Conservation (phyloP, 1,140 invertebrate genomes). For the Brachionus paranguensis region DNA sequence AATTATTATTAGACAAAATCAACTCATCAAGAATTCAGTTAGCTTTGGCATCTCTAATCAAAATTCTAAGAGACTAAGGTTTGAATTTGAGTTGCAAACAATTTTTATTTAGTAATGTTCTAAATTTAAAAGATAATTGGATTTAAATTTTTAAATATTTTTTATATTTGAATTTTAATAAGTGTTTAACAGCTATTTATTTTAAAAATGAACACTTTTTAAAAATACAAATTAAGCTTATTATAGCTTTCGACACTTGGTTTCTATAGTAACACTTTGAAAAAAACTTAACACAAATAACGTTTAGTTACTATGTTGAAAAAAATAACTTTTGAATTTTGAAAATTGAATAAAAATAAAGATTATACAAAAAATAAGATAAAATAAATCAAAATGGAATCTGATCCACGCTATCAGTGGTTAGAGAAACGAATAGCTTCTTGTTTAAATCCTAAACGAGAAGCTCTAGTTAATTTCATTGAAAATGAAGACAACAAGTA, state of each 20-base stretch:
- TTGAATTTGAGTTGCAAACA: too few relatives aligned
- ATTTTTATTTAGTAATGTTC: too few relatives aligned
- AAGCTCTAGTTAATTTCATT: constrained; percentile 53
- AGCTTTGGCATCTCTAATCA: too few relatives aligned
- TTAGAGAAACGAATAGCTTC: constrained; percentile 52
- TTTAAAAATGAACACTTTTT: background rate
- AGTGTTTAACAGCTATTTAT: background rate
- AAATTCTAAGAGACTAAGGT: too few relatives aligned
- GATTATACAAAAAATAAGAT: background rate
- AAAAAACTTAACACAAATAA: constrained; percentile 3
- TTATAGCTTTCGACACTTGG: background rate
- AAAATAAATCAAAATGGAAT: constrained; percentile 34
- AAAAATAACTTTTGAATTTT: background rate
- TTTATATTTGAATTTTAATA: background rate
- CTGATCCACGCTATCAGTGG: constrained; percentile 53
- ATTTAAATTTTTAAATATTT: background rate
- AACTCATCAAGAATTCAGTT: too few relatives aligned
- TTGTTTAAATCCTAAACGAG: constrained; percentile 51
- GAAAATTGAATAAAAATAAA: background rate
- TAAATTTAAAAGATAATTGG: too few relatives aligned
- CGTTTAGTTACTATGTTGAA: constrained; percentile 1
- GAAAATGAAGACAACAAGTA: constrained; percentile 54
- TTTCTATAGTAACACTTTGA: background rate
- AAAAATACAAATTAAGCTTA: background rate
- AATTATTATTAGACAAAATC: too few relatives aligned